Base-by-base conservation (phyloP, 2,113 vertebrate species). In the Paramormyrops kingsleyae region DNA sequence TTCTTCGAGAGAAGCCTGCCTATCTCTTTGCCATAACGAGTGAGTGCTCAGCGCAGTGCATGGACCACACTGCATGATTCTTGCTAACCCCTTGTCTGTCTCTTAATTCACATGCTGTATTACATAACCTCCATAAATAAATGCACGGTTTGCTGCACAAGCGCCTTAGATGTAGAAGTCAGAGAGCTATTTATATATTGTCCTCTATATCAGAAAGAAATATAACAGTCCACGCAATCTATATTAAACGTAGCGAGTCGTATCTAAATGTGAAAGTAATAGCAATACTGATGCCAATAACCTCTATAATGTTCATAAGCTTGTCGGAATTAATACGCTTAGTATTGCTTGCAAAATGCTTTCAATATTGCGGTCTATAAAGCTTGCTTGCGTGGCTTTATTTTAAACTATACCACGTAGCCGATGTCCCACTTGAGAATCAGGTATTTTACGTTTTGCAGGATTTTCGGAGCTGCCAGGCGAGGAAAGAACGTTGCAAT, bases 51-150 rank as follows among this genome's bases (percentile, higher is more conserved):
- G 90, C 88, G 90, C 83, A 89, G 90, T 91, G 90, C 90, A 44
- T 84, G 91, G 89, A 92, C 92, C 89, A 92, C 91, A 91, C 89
- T 90, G 90, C 83, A 52, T 86, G 87, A 88, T 88, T 92, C 19
- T 56, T 56, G 13, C 59, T 31, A 92, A 90, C 91, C 87, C 94
- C 93, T 92, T 92, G 87, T 92, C 91, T 93, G 24, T 13, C 92
- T 93, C 92, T 91, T 93, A 91, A 91, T 94, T 95, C 93, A 95
- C 94, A 94, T 94, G 93, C 91, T 91, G 90, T 88, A 94, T 96
- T 95, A 94, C 94, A 90, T 95, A 95, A 96, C 92, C 93, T 92
- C 93, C 91, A 93, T 93, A 92, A 92, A 95, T 95, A 92, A 93
- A 92, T 59, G 90, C 94, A 95, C 91, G 92, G 94, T 95, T 93